Percentiles rank a stretch among this genome's conserved stretches.
Conservation (phyloP, 2,797 vertebrate species). For the Australoheros facetus region DNA sequence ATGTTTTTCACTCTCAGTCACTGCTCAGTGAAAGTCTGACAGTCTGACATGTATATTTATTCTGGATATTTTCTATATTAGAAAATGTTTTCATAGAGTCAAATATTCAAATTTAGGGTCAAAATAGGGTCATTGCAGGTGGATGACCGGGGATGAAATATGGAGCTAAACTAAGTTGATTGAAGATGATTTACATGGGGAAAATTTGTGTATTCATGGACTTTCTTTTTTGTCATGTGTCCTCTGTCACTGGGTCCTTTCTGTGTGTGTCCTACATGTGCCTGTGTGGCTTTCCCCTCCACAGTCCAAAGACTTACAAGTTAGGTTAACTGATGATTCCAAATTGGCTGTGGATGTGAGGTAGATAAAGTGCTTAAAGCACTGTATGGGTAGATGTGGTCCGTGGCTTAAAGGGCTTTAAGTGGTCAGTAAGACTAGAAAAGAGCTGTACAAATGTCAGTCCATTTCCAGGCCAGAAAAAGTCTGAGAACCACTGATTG, state of each 20-base stretch:
- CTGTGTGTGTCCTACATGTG: too few species aligned
- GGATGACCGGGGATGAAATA: too few species aligned
- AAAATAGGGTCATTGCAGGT: too few species aligned
- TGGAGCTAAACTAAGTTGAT: too few species aligned
- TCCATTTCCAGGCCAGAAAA: neutral
- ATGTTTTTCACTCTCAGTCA: neutral
- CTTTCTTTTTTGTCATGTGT: too few species aligned
- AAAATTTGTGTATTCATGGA: too few species aligned
- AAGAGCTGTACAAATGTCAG: slow-evolving; percentile 1
- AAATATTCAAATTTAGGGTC: neutral
- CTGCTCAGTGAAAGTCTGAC: neutral
- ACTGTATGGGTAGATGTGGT: neutral
- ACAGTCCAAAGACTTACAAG: too few species aligned
- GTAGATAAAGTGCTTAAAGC: neutral
- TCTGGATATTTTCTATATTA: neutral
- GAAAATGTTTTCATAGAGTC: neutral
- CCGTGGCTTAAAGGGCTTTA: neutral
- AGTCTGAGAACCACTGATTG: neutral
- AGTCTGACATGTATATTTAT: neutral
- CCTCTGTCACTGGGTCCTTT: too few species aligned
- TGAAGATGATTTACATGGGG: too few species aligned
- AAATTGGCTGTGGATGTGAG: neutral
- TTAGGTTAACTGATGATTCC: neutral
- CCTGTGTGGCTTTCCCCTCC: too few species aligned
- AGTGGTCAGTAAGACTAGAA: neutral